Percentiles rank a stretch among this genome's conserved stretches.
These are phyloP conservation scores for Drosophila ezoana DNA, from an alignment of 2,888 invertebrate genomes.

Conservation along the genomic window DNA sequence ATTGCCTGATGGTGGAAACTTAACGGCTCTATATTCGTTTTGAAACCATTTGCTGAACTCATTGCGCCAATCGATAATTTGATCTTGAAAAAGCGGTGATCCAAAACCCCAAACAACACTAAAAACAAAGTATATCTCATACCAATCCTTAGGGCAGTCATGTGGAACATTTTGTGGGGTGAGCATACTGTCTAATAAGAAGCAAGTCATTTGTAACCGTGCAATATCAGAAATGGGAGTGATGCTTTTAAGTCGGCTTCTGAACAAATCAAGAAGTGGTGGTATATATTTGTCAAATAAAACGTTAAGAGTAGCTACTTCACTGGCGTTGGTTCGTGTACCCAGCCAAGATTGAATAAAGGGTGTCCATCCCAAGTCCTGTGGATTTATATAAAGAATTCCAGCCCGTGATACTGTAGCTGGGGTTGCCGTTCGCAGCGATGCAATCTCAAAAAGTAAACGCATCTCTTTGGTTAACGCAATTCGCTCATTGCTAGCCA, in stretches of 20 bases:
- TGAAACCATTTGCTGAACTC: slow-evolving; percentile 98
- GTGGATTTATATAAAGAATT: slow-evolving; percentile 96
- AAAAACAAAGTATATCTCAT: slow-evolving; percentile 96
- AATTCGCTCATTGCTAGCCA: slow-evolving; percentile 97
- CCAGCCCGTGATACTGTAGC: slow-evolving; percentile 98
- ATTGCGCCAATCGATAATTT: slow-evolving; percentile 95
- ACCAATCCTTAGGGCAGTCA: slow-evolving; percentile 97
- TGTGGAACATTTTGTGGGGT: slow-evolving; percentile 92
- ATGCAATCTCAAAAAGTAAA: slow-evolving; percentile 96
- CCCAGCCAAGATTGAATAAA: slow-evolving; percentile 95
- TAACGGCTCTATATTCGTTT: slow-evolving; percentile 95
- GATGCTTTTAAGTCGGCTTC: slow-evolving; percentile 92
- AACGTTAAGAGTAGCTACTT: slow-evolving; percentile 92
- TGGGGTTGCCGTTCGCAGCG: slow-evolving; percentile 95
- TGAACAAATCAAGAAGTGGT: slow-evolving; percentile 90
- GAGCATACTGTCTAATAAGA: slow-evolving; percentile 93
- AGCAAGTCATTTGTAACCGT: slow-evolving; percentile 94
- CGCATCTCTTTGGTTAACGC: slow-evolving; percentile 95
- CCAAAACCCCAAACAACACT: slow-evolving; percentile 97
- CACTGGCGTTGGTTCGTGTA: slow-evolving; percentile 89
- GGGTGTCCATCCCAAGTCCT: slow-evolving; percentile 98
- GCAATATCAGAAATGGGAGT: slow-evolving; percentile 96
- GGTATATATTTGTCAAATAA: slow-evolving; percentile 98
- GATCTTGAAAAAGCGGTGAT: slow-evolving; percentile 95
- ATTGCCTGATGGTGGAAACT: slow-evolving; percentile 93